phyloP scores from a whole-genome alignment of 2,113 vertebrate genomes.

The Noturus placidus region DNA sequence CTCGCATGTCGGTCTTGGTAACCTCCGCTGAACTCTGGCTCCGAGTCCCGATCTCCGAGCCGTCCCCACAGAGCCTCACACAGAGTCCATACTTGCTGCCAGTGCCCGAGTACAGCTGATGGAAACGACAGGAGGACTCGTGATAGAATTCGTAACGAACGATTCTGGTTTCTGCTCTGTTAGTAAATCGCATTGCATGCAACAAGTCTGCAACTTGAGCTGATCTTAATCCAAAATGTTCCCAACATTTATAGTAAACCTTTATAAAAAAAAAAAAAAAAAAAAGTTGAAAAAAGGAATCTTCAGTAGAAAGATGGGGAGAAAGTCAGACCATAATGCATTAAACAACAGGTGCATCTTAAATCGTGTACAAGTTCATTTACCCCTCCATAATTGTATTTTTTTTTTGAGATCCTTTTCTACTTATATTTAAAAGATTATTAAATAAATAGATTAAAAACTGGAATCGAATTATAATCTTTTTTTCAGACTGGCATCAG shows the following conservation, averaged over 20 bases:
- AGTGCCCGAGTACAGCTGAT: conserved; percentile 77
- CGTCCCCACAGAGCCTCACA: conserved; percentile 89
- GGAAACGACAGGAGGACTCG: background rate
- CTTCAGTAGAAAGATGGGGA: too few relatives aligned
- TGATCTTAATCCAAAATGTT: background rate
- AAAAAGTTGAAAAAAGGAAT: too few relatives aligned
- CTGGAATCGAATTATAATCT: background rate
- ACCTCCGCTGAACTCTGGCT: conserved; percentile 52
- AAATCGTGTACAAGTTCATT: too few relatives aligned
- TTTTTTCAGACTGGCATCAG: background rate
- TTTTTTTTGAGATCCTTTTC: too few relatives aligned
- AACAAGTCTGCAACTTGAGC: background rate
- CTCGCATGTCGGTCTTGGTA: conserved; percentile 82
- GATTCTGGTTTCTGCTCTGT: background rate
- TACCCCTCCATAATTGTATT: too few relatives aligned
- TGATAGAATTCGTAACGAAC: background rate
- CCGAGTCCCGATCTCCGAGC: conserved; percentile 70
- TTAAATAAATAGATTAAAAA: background rate
- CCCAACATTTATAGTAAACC: too few relatives aligned
- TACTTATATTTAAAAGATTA: background rate
- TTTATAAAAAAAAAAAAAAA: too few relatives aligned
- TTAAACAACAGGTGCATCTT: too few relatives aligned
- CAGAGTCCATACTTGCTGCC: conserved; percentile 87
- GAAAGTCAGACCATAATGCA: too few relatives aligned
- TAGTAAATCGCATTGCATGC: background rate